Evolutionary conservation across 2,888 invertebrate species (phyloP), one percentile per base, ranked within the genome.

Genomic region (Nycteola revayana): DNA sequence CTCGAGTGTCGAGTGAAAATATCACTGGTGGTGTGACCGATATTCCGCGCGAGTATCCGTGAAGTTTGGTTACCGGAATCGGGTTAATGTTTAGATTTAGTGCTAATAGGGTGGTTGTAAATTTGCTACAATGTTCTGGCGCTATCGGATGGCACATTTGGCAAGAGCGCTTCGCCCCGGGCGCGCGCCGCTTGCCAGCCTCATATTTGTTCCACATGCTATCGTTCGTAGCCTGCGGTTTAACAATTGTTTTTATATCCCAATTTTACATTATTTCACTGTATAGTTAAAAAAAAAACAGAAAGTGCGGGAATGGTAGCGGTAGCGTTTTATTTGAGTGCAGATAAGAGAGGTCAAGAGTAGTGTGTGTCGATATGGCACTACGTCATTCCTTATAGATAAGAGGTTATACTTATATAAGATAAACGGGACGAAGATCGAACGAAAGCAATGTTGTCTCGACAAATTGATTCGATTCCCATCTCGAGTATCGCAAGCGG

Each of bases 31-130:
- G 60, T 65, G 66, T 73, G 78, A 77, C 76, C 84, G 75, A 81
- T 76, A 82, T 83, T 75, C 64, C 47, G 66, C 50, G 57, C 61
- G 65, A 68, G 73, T 67, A 77, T 60, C 70, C 68, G 71, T 78
- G 80, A 81, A 81, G 79, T 80, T 84, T 69, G 80, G 83, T 81
- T 81, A 80, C 72, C 66, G 69, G 73, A 86, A 83, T 78, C 80
- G 85, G 87, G 87, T 87, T 86, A 87, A 86, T 87, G 85, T 86
- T 85, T 87, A 86, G 85, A 87, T 87, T 87, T 87, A 87, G 85
- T 87, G 87, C 85, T 86, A 86, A 86, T 87, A 86, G 85, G 80
- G 76, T 76, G 76, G 86, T 72, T 79, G 82, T 87, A 86, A 86
- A 86, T 86, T 83, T 71, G 71, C 75, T 68, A 71, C 82, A 80